These are phyloP conservation scores for Psilanteris sp. DNA, from an alignment of 1,140 invertebrate species.

Conservation along the genomic window DNA sequence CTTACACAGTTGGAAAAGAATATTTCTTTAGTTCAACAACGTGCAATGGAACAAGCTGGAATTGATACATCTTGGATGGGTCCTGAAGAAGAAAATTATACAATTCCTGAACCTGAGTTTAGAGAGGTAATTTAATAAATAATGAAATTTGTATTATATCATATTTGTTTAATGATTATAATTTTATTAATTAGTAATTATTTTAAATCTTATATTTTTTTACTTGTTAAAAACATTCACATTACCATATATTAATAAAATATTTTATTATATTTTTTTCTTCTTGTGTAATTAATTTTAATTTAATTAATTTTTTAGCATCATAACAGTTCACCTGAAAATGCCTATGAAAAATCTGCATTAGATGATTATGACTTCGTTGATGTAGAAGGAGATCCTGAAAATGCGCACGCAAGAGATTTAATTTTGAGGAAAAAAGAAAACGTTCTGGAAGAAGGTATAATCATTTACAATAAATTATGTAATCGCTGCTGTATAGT, in stretches of 20 bases:
- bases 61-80: constrained; percentile 86
- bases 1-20: constrained; percentile 79
- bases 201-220: no score
- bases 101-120: constrained; percentile 81
- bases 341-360: no score
- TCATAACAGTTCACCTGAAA: no score
- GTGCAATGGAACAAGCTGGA: constrained; percentile 93
- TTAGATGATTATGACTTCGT: no score
- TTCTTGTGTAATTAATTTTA: not conserved
- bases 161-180: no score
- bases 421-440: constrained; percentile 68
- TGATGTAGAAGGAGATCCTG: constrained; percentile 82
- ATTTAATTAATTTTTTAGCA: not conserved
- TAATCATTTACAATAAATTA: not conserved
- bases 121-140: constrained; percentile 74
- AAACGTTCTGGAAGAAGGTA: constrained; percentile 83
- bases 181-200: no score
- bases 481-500: no score
- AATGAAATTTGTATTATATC: no score
- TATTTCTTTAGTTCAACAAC: constrained; percentile 91
- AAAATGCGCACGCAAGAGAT: constrained; percentile 42
- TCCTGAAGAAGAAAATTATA: constrained; percentile 85
- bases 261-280: no score
- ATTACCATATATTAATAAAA: no score
- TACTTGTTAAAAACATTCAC: no score